These are phyloP conservation scores for human DNA, from an alignment of 2,113 vertebrate species.

Conservation along the genomic window GRCh38 chr13:30302501-30303000, in stretches of 20 bases:
- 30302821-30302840: background rate
- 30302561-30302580: background rate
- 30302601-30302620: background rate
- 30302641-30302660: background rate
- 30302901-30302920: background rate
- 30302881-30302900: background rate
- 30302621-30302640: background rate
- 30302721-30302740: background rate
- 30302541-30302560: background rate
- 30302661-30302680: background rate
- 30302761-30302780: background rate
- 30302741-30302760: background rate
- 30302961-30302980: background rate
- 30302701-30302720: background rate
- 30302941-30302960: background rate
- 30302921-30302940: background rate
- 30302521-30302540: background rate
- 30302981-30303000: background rate
- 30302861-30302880: background rate
- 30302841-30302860: background rate
- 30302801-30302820: background rate
- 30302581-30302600: background rate
- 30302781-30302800: background rate
- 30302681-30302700: background rate
- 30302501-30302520: background rate